These are phyloP conservation scores for Telenomus remus DNA, from an alignment of 1,140 invertebrate species.

Conservation along the genomic window DNA sequence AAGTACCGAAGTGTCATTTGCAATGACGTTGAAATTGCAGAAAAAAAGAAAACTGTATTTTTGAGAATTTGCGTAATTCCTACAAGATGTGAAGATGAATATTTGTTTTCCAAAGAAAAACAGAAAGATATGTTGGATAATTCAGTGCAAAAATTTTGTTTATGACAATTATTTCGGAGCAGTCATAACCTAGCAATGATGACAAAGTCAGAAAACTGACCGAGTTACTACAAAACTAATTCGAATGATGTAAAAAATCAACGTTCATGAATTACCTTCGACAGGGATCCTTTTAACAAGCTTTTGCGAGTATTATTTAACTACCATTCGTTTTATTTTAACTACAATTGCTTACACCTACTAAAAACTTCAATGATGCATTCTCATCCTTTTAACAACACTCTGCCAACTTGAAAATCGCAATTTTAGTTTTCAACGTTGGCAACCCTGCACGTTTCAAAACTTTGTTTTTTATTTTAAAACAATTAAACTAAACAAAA, in stretches of 20 bases:
- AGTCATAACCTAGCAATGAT: constrained; percentile 9
- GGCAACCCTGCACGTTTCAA: too few relatives aligned
- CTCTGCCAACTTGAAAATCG: neutral
- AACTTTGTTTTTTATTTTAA: too few relatives aligned
- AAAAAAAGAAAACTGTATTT: too few relatives aligned
- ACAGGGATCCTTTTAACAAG: neutral
- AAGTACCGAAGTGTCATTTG: too few relatives aligned
- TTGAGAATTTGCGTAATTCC: too few relatives aligned
- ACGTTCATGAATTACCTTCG: neutral
- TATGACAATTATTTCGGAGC: constrained; percentile 9
- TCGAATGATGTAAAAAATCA: neutral
- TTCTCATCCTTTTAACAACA: constrained; percentile 23
- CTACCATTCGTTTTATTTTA: constrained; percentile 12
- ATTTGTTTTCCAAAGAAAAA: neutral
- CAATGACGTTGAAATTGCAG: too few relatives aligned
- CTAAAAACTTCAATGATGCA: constrained; percentile 19
- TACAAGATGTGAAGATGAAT: too few relatives aligned
- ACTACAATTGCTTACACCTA: constrained; percentile 9
- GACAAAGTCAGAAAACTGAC: neutral
- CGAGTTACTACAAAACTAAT: neutral
- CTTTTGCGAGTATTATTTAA: constrained; percentile 1
- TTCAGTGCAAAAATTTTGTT: neutral
- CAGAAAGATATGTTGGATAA: neutral
- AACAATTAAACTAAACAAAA: too few relatives aligned
- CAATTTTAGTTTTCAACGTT: too few relatives aligned